phyloP scores from a whole-genome alignment of 1,140 invertebrate species.

The Drosophila littoralis region DNA sequence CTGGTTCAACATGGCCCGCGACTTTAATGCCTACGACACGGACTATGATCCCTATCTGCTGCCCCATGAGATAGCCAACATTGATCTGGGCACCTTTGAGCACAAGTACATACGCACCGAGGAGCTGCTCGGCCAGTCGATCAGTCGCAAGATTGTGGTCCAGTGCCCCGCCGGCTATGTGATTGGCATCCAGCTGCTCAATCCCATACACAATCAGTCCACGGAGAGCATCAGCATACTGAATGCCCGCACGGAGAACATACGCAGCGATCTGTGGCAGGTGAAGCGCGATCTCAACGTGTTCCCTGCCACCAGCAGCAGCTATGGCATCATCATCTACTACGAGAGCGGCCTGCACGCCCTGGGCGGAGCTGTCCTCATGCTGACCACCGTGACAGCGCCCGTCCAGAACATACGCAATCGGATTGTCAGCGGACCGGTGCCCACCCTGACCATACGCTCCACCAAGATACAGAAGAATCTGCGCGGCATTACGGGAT shows the following conservation, averaged over 20 bases:
- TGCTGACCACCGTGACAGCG: slow-evolving; percentile 90
- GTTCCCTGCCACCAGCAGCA: slow-evolving; percentile 94
- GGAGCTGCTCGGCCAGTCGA: slow-evolving; percentile 86
- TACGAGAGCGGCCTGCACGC: slow-evolving; percentile 92
- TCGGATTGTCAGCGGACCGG: slow-evolving; percentile 89
- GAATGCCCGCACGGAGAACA: slow-evolving; percentile 88
- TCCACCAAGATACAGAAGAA: slow-evolving; percentile 93
- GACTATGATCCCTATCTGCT: slow-evolving; percentile 89
- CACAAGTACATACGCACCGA: slow-evolving; percentile 91
- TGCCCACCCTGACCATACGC: slow-evolving; percentile 89
- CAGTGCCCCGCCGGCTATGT: slow-evolving; percentile 91
- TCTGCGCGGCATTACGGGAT: slow-evolving; percentile 91
- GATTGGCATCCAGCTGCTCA: slow-evolving; percentile 92
- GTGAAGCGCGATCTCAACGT: slow-evolving; percentile 92
- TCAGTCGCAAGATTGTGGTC: slow-evolving; percentile 86
- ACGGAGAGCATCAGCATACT: slow-evolving; percentile 92
- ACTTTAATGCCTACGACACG: slow-evolving; percentile 88
- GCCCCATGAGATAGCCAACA: slow-evolving; percentile 87
- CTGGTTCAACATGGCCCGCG: slow-evolving; percentile 91
- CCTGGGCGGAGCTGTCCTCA: slow-evolving; percentile 92
- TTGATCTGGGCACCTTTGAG: slow-evolving; percentile 89
- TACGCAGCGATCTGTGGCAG: slow-evolving; percentile 89
- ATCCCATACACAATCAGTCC: slow-evolving; percentile 94
- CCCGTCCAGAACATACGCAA: slow-evolving; percentile 89
- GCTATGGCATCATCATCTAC: slow-evolving; percentile 91